Evolutionary conservation across 1,140 invertebrate genomes (phyloP).

Genomic region (Rhagoletis zephyria): DNA sequence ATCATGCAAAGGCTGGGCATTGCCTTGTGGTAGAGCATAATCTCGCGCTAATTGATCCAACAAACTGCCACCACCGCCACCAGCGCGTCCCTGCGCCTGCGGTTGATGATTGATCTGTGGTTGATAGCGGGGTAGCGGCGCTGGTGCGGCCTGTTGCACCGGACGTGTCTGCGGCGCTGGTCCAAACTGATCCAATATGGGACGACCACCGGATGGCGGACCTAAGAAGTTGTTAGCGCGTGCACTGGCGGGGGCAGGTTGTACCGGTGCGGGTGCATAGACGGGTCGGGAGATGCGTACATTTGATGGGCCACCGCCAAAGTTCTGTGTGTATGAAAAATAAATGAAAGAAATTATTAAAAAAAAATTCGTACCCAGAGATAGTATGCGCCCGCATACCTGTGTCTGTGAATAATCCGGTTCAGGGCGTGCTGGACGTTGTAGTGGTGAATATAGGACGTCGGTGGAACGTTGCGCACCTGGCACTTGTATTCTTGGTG

Average conservation of each 20-base stretch:
- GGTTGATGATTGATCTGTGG: slow-evolving; percentile 64
- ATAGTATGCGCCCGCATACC: slow-evolving; percentile 28
- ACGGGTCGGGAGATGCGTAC: slow-evolving; percentile 71
- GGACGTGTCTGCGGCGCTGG: slow-evolving; percentile 62
- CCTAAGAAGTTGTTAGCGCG: slow-evolving; percentile 68
- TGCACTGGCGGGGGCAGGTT: slow-evolving; percentile 66
- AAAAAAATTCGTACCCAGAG: background rate
- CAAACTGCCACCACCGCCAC: slow-evolving; percentile 77
- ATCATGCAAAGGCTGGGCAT: slow-evolving; percentile 81
- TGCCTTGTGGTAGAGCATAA: slow-evolving; percentile 81
- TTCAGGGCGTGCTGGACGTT: slow-evolving; percentile 68
- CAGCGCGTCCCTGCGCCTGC: slow-evolving; percentile 73
- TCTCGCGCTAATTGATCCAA: slow-evolving; percentile 86
- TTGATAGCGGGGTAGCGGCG: slow-evolving; percentile 61
- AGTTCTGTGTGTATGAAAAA: slow-evolving; percentile 56
- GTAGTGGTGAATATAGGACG: slow-evolving; percentile 69
- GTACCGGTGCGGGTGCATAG: slow-evolving; percentile 68
- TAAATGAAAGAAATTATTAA: background rate
- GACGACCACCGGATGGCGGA: slow-evolving; percentile 67
- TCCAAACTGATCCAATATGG: slow-evolving; percentile 67
- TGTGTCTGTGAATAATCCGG: slow-evolving; percentile 69
- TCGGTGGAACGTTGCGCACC: slow-evolving; percentile 71
- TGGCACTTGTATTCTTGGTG: slow-evolving; percentile 70
- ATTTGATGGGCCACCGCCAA: slow-evolving; percentile 68
- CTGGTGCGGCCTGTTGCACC: slow-evolving; percentile 62